Evolutionary conservation across 1,140 invertebrate genomes (phyloP).

Genomic region (Panagrolaimus sp.): DNA sequence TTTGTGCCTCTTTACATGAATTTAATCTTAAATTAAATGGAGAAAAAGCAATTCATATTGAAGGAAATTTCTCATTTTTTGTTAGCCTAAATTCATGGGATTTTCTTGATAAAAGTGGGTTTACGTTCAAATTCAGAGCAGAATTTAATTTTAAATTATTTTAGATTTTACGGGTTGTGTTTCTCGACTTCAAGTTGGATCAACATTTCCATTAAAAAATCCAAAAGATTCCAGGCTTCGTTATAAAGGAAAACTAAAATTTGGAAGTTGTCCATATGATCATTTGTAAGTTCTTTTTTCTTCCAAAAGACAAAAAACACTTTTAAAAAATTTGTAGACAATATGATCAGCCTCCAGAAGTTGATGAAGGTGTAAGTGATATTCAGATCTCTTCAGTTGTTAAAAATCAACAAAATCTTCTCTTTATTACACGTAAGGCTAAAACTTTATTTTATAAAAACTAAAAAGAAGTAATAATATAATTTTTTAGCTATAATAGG

Average conservation of each 20-base stretch:
- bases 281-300: slow-evolving; percentile 23
- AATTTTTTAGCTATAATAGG: slow-evolving; percentile 40
- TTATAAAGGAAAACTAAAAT: slow-evolving; percentile 33
- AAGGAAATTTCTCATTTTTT: slow-evolving; percentile 55
- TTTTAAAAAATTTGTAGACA: slow-evolving; percentile 11
- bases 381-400: slow-evolving; percentile 41
- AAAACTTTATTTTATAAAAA: not conserved
- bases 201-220: slow-evolving; percentile 40
- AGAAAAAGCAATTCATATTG: slow-evolving; percentile 38
- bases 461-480: not conserved
- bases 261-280: slow-evolving; percentile 46
- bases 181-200: slow-evolving; percentile 41
- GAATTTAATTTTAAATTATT: not conserved
- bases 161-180: slow-evolving; percentile 37
- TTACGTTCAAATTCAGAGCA: not conserved
- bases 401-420: slow-evolving; percentile 35
- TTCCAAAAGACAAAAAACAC: not conserved
- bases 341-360: slow-evolving; percentile 21
- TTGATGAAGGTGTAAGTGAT: slow-evolving; percentile 27
- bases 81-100: slow-evolving; percentile 45
- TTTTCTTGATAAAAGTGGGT: slow-evolving; percentile 37
- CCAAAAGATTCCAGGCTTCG: slow-evolving; percentile 30
- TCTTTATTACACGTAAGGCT: slow-evolving; percentile 44
- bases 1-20: slow-evolving; percentile 36
- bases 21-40: slow-evolving; percentile 33